These are phyloP conservation scores for Caenorhabditis uteleia DNA, from an alignment of 2,888 invertebrate species.

Conservation along the genomic window DNA sequence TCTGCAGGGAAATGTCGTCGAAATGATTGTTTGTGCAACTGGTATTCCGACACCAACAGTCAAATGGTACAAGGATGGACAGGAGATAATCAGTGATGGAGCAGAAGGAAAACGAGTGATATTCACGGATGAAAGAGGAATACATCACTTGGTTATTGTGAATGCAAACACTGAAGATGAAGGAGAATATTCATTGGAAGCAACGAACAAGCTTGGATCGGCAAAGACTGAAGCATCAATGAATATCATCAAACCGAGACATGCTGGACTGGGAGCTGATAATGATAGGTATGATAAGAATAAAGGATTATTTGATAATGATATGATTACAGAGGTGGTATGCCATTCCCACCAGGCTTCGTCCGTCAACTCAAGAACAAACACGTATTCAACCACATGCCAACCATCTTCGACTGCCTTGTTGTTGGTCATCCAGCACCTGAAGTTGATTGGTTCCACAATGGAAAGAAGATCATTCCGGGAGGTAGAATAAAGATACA, in stretches of 20 bases:
- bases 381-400: conserved; percentile 69
- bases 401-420: conserved; percentile 69
- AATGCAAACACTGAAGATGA: conserved; percentile 68
- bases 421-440: conserved; percentile 68
- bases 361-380: conserved; percentile 69
- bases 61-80: conserved; percentile 70
- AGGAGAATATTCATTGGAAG: conserved; percentile 69
- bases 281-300: conserved; percentile 41
- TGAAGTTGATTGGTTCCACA: conserved; percentile 69
- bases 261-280: too few species aligned
- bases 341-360: conserved; percentile 69
- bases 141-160: conserved; percentile 67
- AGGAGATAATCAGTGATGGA: conserved; percentile 61
- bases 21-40: conserved; percentile 70
- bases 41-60: conserved; percentile 71
- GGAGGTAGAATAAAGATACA: conserved; percentile 71
- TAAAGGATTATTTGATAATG: conserved; percentile 7
- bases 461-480: conserved; percentile 71
- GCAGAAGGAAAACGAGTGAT: conserved; percentile 60
- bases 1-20: conserved; percentile 68
- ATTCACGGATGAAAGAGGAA: conserved; percentile 68
- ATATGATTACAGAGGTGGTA: conserved; percentile 54
- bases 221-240: conserved; percentile 64
- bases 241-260: conserved; percentile 63
- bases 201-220: conserved; percentile 69